These are phyloP conservation scores for Coenobita brevimanus DNA, from an alignment of 1,140 invertebrate genomes.

Conservation along the genomic window DNA sequence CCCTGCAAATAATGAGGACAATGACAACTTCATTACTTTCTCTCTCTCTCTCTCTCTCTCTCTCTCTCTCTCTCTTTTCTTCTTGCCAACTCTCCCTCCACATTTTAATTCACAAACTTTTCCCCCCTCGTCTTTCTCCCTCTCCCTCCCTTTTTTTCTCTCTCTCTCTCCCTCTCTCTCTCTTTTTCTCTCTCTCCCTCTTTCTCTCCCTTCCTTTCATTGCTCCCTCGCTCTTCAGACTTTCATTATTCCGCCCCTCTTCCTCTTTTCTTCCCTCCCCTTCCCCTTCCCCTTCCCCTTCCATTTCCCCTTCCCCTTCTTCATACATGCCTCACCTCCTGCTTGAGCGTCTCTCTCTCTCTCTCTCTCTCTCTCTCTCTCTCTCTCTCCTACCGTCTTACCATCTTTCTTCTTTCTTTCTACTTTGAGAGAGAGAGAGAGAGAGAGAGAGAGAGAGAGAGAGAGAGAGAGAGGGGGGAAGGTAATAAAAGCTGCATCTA, in stretches of 20 bases:
- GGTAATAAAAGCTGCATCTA: too few relatives aligned
- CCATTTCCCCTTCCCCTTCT: constrained; percentile 9
- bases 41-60: too few relatives aligned
- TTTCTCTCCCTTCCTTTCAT: background rate
- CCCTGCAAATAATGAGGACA: too few relatives aligned
- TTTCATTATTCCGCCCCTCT: constrained; percentile 13
- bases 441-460: too few relatives aligned
- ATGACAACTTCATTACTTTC: too few relatives aligned
- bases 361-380: background rate
- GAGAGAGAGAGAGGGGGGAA: too few relatives aligned
- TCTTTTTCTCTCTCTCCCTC: background rate
- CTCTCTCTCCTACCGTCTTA: background rate
- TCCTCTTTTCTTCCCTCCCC: constrained; percentile 1
- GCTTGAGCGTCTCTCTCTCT: background rate
- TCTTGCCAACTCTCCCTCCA: background rate
- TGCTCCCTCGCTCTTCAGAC: background rate
- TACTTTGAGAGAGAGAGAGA: too few relatives aligned
- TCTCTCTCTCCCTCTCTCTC: background rate
- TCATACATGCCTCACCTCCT: constrained; percentile 17
- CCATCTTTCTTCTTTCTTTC: background rate
- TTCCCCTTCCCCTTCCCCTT: background rate
- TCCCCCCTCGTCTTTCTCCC: background rate
- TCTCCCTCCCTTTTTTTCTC: background rate
- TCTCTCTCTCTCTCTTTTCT: too few relatives aligned
- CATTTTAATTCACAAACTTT: constrained; percentile 38